A percentile compares a stretch with the other conserved stretches of the same genome.
These are phyloP conservation scores for Notospermus geniculatus DNA, from an alignment of 1,140 invertebrate species.

Conservation along the genomic window DNA sequence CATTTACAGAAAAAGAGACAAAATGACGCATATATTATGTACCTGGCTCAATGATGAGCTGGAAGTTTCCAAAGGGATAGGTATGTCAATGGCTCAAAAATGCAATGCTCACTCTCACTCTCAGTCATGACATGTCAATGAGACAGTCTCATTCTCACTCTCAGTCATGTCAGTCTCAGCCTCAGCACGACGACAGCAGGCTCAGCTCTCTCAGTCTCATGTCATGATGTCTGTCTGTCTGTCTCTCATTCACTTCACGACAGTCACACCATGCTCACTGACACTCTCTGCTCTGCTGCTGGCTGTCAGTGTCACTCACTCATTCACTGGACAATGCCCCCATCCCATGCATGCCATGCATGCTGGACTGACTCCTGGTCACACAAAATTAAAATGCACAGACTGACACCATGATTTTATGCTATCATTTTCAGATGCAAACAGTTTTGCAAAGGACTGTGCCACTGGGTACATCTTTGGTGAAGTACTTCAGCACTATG, in stretches of 20 bases:
- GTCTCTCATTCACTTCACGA: too few species aligned
- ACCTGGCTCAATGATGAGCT: constrained; percentile 55
- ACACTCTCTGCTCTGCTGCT: neutral
- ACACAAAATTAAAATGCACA: neutral
- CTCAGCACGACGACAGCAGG: too few species aligned
- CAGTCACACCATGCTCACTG: too few species aligned
- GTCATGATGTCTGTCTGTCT: too few species aligned
- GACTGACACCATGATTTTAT: constrained; percentile 6
- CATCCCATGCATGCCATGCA: too few species aligned
- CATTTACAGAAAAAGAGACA: constrained; percentile 5
- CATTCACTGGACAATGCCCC: neutral
- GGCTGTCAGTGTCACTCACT: neutral
- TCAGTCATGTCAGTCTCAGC: too few species aligned
- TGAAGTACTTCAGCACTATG: constrained; percentile 54
- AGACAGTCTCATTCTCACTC: too few species aligned
- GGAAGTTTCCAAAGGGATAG: constrained; percentile 41
- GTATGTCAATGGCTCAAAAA: constrained; percentile 26
- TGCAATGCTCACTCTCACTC: too few species aligned
- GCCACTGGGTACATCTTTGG: constrained; percentile 54
- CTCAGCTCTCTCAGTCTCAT: too few species aligned
- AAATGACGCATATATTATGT: constrained; percentile 54
- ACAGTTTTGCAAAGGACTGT: constrained; percentile 50
- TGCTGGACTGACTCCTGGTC: neutral
- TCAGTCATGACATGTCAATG: too few species aligned
- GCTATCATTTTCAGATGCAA: constrained; percentile 41